phyloP scores from a whole-genome alignment of 2,797 vertebrate species.

The Siniperca obscura region DNA sequence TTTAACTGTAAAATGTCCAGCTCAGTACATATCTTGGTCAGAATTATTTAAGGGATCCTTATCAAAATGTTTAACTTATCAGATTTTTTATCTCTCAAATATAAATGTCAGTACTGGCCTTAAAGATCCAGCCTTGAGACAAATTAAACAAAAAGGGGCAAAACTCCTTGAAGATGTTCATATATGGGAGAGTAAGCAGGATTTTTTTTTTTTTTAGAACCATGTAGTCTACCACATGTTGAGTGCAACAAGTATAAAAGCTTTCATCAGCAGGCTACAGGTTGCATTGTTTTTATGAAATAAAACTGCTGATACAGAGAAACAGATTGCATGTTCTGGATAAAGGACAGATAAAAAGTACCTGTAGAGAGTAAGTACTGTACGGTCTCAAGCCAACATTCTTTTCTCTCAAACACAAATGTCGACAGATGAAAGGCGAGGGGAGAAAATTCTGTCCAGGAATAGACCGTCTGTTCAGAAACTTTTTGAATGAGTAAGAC shows the following conservation, averaged over 20 bases:
- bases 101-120: background rate
- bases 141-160: background rate
- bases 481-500: slow-evolving; percentile 29
- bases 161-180: background rate
- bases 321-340: background rate
- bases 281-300: background rate
- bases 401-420: slow-evolving; percentile 14
- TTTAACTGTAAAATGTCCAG: background rate
- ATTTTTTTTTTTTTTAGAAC: background rate
- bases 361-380: background rate
- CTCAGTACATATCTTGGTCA: background rate
- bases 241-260: too few species aligned
- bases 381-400: background rate
- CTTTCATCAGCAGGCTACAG: too few species aligned
- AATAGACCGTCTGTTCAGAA: slow-evolving; percentile 18
- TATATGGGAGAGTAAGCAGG: background rate
- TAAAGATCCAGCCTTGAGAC: background rate
- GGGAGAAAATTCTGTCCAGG: slow-evolving; percentile 13
- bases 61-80: background rate
- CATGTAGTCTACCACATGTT: background rate
- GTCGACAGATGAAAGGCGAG: background rate
- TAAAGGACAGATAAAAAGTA: background rate
- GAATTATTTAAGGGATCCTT: background rate
- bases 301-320: background rate
- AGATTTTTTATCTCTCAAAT: too few species aligned